Base-by-base conservation (phyloP, 2,888 invertebrate genomes). In the Drosophila sordidula region DNA sequence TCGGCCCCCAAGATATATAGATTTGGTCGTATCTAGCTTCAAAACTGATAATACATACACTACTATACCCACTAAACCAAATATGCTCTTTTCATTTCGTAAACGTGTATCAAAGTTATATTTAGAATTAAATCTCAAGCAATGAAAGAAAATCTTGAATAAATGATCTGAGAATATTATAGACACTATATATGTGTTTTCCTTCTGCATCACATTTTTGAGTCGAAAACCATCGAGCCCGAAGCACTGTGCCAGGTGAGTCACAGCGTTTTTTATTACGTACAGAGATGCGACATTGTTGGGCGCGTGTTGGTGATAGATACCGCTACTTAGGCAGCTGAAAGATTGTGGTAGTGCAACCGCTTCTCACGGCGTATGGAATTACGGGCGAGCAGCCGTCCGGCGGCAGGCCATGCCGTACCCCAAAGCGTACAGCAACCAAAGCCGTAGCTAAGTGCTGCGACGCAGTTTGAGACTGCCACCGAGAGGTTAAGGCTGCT, bases 261-360 rank as follows among this genome's bases (percentile, higher is more conserved):
- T 44, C 57, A 54, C 16, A 29, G 46, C 57, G 51, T 59, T 66
- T 83, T 78, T 82, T 82, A 83, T 76, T 70, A 80, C 80, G 76
- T 82, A 77, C 56, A 65, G 38, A 54, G 70, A 64, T 68, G 67
- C 58, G 75, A 82, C 87, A 83, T 74, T 83, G 82, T 84, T 84
- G 70, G 52, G 58, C 51, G 78, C 68, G 79, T 81, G 79, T 59
- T 49, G 42, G 70, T 74, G 84, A 74, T 86, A 87, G 82, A 83
- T 83, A 80, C 76, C 71, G 84, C 76, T 78, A 78, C 80, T 86
- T 78, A 83, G 81, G 61, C 76, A 67, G 38, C 77, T 62, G 46
- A 70, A 75, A 80, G 78, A 82, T 80, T 79, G 72, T 64, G 80
- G 78, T 67, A 78, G 70, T 56, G 76, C 65, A 71, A 86, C 62